Conservation (phyloP, 1,140 invertebrate species). For the Papilio helenus region DNA sequence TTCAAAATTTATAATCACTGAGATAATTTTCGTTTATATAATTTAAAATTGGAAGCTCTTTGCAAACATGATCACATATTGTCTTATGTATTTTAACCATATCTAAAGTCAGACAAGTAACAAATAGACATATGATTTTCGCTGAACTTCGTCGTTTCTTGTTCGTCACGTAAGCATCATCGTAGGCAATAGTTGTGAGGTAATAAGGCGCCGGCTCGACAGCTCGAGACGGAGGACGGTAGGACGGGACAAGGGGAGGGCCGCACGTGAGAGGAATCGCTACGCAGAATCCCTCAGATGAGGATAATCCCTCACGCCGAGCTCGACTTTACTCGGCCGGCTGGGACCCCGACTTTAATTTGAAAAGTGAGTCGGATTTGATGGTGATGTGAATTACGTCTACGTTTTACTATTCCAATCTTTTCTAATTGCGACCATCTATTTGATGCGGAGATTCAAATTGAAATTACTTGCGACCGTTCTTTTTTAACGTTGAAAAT, state of each 20-base stretch:
- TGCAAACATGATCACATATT: not conserved
- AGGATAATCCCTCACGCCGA: conserved; percentile 63
- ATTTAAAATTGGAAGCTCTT: not conserved
- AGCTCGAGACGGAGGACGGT: conserved; percentile 55
- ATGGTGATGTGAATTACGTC: conserved; percentile 15
- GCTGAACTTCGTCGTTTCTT: not conserved
- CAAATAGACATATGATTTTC: not conserved
- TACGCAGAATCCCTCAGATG: conserved; percentile 52
- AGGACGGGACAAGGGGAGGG: conserved; percentile 52
- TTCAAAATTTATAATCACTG: not conserved
- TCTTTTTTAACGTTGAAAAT: too few relatives aligned
- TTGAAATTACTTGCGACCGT: not conserved
- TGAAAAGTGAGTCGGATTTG: conserved; percentile 31
- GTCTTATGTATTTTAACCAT: not conserved
- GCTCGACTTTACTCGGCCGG: conserved; percentile 21
- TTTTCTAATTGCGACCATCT: not conserved
- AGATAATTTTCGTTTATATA: not conserved
- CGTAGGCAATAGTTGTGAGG: conserved; percentile 64
- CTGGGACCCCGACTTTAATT: conserved; percentile 24
- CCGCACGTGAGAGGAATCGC: conserved; percentile 66
- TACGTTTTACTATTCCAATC: conserved; percentile 8
- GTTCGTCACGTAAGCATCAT: conserved; percentile 39
- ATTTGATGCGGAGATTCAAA: not conserved
- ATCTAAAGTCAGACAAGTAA: not conserved
- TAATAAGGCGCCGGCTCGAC: conserved; percentile 68